Percentiles rank a stretch among this genome's conserved stretches.
Conservation (phyloP, 2,888 invertebrate species). For the Caenorhabditis sp. region DNA sequence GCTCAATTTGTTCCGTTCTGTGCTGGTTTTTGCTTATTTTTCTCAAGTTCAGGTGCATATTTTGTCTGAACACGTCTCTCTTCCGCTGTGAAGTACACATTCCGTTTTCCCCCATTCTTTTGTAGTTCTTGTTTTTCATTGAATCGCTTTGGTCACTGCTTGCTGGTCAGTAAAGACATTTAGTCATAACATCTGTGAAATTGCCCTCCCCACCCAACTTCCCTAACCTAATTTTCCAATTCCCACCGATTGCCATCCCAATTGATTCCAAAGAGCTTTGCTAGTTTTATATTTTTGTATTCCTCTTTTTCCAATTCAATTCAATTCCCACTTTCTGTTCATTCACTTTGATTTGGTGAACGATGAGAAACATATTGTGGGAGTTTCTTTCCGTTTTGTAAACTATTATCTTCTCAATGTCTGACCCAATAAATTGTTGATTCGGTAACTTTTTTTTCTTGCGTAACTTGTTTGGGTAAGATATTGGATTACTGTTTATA, state of each 20-base stretch:
- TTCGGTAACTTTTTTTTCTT: not conserved
- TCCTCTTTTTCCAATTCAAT: conserved; percentile 34
- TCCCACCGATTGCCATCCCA: conserved; percentile 30
- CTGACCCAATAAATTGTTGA: conserved; percentile 17
- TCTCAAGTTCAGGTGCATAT: conserved; percentile 29
- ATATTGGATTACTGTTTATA: too few relatives aligned
- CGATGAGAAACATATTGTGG: conserved; percentile 34
- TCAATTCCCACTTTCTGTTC: conserved; percentile 36
- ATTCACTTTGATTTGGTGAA: conserved; percentile 50
- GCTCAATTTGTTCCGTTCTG: conserved; percentile 21
- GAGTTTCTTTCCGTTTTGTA: conserved; percentile 6
- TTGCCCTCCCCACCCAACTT: conserved; percentile 5
- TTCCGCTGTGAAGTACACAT: conserved; percentile 23
- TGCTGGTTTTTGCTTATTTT: conserved; percentile 20
- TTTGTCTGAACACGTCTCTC: conserved; percentile 18
- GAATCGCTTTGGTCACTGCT: conserved; percentile 48
- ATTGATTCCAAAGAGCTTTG: conserved; percentile 43
- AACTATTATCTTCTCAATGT: not conserved
- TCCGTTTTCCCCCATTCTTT: conserved; percentile 23
- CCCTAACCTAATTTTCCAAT: too few relatives aligned
- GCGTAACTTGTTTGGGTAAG: too few relatives aligned
- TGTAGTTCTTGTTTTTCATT: conserved; percentile 4
- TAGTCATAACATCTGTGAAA: conserved; percentile 30
- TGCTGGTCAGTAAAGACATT: conserved; percentile 43
- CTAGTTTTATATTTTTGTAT: too few relatives aligned